A percentile compares a stretch with the other conserved stretches of the same genome.
These are phyloP conservation scores for Murina feae DNA, from an alignment of 2,113 vertebrate genomes.

Conservation along the genomic window DNA sequence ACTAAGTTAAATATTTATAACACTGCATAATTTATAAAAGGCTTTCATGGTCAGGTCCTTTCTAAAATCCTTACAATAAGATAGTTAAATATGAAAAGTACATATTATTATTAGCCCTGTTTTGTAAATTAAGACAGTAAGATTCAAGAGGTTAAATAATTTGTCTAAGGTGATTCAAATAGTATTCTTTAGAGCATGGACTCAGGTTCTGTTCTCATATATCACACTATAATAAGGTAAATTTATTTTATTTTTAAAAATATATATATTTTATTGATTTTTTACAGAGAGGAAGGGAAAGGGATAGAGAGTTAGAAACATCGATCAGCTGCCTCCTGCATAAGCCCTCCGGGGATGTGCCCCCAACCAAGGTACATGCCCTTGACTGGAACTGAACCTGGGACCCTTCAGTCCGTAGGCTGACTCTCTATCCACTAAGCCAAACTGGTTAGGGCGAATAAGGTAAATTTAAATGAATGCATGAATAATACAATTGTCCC, in stretches of 20 bases:
- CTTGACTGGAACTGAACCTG: too few species aligned
- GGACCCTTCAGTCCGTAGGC: too few species aligned
- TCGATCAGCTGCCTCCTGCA: too few species aligned
- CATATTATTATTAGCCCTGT: background rate
- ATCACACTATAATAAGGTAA: background rate
- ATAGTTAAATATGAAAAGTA: background rate
- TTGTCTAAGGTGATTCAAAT: background rate
- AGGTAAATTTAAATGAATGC: background rate
- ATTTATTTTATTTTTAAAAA: too few species aligned
- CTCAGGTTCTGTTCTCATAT: background rate
- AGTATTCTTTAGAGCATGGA: background rate
- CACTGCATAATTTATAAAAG: background rate
- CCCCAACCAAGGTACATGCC: too few species aligned
- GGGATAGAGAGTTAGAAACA: too few species aligned
- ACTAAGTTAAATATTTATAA: background rate
- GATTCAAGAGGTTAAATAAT: background rate
- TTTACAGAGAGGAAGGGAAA: too few species aligned
- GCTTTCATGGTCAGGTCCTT: background rate
- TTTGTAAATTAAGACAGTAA: background rate
- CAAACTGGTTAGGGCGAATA: too few species aligned
- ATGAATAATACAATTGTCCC: background rate
- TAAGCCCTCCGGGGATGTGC: too few species aligned
- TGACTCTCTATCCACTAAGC: too few species aligned
- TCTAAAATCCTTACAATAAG: background rate
- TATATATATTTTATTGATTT: too few species aligned